Base-by-base conservation (phyloP, 2,797 vertebrate genomes). In the Tenualosa ilisha region DNA sequence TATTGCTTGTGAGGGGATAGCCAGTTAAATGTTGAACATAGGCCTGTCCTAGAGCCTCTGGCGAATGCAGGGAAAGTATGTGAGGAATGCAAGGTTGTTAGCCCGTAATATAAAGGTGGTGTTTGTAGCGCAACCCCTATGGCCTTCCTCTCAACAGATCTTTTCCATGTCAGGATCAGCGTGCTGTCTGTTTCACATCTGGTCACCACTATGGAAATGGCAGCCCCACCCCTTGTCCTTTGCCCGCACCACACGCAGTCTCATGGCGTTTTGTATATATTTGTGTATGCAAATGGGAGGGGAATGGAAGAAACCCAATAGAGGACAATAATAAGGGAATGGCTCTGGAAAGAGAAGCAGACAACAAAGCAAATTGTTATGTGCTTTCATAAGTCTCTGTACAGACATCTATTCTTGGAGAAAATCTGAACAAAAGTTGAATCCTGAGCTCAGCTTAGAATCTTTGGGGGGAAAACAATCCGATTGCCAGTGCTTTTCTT, bases 1-100 rank as follows among this genome's bases (percentile, higher is more conserved):
- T 79, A 79, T 7, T 43, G 72, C 72, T 43, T 79, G 72, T 46
- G 1, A 20, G 40, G 17, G 2, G 40, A 43, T 37, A 5, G 40
- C 72, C 20, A 22, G 72, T 79, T 40, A 79, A 22, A 79, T 3
- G 72, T 79, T 79, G 22, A 79, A 79, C 40, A 79, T 7, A 43
- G 72, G 40, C 17, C 40, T 79, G 72, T 75, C 68, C 68, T 12
- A 20, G 56, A 20, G 72, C 6, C 72, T 79, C 7, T 7, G 1
- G 20, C 17, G 40, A 17, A 40, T 46, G 40, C 13, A 79, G 72
- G 72, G 72, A 46, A 79, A 79, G 3, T 40, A 79, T 79, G 31
- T 15, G 20, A 79, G 72, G 72, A 79, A 79, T 79, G 72, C 72
- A 46, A 46, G 72, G 72, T 46, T 79, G 72, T n/a, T 9, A 46